Percentiles rank a stretch among this genome's conserved stretches.
These are phyloP conservation scores for Hirtodrosophila histrioides DNA, from an alignment of 2,888 invertebrate species.

Conservation along the genomic window DNA sequence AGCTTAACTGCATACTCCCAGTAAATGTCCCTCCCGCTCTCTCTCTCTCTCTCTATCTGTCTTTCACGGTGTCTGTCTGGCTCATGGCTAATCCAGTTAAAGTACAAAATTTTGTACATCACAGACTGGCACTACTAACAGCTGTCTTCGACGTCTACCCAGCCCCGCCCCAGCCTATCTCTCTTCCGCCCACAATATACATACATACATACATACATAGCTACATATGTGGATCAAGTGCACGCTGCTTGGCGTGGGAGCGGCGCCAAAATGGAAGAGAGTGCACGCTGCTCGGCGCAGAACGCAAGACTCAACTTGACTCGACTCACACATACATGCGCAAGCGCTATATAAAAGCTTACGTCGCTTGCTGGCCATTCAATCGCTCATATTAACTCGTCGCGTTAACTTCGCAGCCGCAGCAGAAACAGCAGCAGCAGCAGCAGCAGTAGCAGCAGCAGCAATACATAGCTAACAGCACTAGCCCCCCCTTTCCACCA, in stretches of 20 bases:
- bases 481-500: constrained; percentile 14
- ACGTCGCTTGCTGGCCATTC: constrained; percentile 53
- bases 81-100: neutral
- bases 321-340: constrained; percentile 41
- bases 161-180: neutral
- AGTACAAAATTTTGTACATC: constrained; percentile 17
- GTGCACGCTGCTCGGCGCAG: constrained; percentile 29
- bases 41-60: too few relatives aligned
- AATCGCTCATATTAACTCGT: constrained; percentile 68
- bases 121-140: constrained; percentile 45
- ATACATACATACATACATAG: too few relatives aligned
- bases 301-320: constrained; percentile 29
- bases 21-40: neutral
- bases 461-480: constrained; percentile 14
- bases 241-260: constrained; percentile 57
- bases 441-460: constrained; percentile 13
- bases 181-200: neutral
- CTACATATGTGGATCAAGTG: constrained; percentile 53
- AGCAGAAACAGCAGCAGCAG: constrained; percentile 20
- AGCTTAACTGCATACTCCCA: neutral
- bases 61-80: too few relatives aligned
- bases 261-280: constrained; percentile 32
- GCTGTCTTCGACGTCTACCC: constrained; percentile 7
- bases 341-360: constrained; percentile 67
- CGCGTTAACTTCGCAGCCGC: constrained; percentile 61